Evolutionary conservation across 35 echinoderm and acorn worm genomes (phyloP).

Genomic region (Amphiura filiformis): DNA sequence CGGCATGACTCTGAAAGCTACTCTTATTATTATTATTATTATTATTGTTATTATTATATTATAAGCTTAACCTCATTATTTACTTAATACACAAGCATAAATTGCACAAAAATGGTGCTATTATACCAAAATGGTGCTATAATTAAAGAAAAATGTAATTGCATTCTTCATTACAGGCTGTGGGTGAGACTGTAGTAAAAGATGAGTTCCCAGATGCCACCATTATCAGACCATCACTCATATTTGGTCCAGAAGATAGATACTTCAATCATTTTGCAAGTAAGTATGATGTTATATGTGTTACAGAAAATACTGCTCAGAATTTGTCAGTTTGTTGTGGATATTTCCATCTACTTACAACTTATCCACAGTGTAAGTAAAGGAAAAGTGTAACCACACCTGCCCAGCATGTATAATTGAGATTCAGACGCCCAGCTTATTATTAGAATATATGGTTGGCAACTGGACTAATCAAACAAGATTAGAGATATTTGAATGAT

Average conservation of each 20-base stretch:
- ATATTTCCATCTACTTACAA: neutral
- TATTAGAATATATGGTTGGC: no score
- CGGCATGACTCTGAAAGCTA: no score
- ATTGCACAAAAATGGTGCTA: neutral
- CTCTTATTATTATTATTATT: constrained; percentile 3
- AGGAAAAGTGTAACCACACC: neutral
- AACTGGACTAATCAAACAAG: no score
- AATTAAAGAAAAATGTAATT: no score
- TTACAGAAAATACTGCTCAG: neutral
- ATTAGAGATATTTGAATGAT: no score
- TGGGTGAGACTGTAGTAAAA: constrained; percentile 70
- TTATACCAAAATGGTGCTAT: no score
- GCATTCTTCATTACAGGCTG: constrained; percentile 61
- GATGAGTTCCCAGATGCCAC: constrained; percentile 84
- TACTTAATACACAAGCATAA: neutral
- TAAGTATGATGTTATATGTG: constrained; percentile 28
- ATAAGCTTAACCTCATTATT: neutral
- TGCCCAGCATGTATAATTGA: neutral
- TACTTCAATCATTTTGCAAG: constrained; percentile 98
- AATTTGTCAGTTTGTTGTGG: neutral
- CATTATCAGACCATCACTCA: constrained; percentile 82
- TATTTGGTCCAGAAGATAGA: constrained; percentile 90
- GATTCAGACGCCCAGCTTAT: no score
- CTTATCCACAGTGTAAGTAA: neutral
- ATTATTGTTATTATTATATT: neutral